Percentiles rank a stretch among this genome's conserved stretches.
These are phyloP conservation scores for Petrocephalus microphthalmus DNA, from an alignment of 2,113 vertebrate species.

Conservation along the genomic window DNA sequence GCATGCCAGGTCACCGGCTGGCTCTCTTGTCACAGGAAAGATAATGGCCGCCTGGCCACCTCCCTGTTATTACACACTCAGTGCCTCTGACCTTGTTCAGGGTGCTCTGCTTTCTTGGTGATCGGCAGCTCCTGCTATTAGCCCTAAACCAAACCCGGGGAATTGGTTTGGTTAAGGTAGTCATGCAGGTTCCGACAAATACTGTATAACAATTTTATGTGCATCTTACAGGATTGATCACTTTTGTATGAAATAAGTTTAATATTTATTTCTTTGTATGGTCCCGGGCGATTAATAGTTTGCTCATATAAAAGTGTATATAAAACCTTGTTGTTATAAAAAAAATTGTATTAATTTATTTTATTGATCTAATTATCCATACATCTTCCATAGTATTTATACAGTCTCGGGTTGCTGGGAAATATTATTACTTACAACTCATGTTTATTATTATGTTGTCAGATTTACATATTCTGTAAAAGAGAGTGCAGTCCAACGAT, in stretches of 20 bases:
- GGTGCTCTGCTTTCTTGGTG: slow-evolving; percentile 55
- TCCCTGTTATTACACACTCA: slow-evolving; percentile 85
- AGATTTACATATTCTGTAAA: background rate
- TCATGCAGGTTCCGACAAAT: background rate
- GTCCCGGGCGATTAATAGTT: background rate
- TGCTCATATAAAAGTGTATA: background rate
- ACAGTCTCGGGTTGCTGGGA: background rate
- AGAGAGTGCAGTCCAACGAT: background rate
- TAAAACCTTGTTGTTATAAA: background rate
- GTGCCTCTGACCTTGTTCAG: slow-evolving; percentile 82
- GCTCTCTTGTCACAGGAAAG: slow-evolving; percentile 69
- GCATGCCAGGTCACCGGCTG: slow-evolving; percentile 83
- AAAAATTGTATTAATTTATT: no score
- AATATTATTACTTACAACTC: background rate
- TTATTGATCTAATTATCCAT: background rate
- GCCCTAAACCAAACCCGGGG: slow-evolving; percentile 15
- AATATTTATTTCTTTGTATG: background rate
- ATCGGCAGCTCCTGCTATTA: slow-evolving; percentile 30
- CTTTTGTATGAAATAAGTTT: background rate
- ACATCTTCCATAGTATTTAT: background rate
- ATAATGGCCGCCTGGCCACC: slow-evolving; percentile 76
- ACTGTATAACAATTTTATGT: background rate
- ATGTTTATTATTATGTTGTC: background rate
- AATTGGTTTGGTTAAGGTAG: slow-evolving; percentile 5
- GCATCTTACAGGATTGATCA: background rate